Percentiles rank a stretch among this genome's conserved stretches.
phyloP scores from a whole-genome alignment of 2,797 vertebrate species.

The Odontamblyopus rebecca region DNA sequence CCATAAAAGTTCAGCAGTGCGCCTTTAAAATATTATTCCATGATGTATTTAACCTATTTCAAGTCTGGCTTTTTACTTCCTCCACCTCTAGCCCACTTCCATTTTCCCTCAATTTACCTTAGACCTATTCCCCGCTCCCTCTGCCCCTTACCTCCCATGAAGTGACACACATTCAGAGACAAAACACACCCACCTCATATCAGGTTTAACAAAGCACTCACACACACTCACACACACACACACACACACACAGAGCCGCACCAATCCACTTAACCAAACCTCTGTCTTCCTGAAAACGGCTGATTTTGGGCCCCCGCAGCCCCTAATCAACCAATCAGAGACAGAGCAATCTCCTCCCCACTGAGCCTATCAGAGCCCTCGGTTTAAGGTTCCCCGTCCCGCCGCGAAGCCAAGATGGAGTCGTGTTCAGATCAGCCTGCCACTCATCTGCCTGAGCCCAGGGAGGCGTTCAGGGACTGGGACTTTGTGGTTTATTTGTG shows the following conservation, averaged over 20 bases:
- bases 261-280: constrained; percentile 89
- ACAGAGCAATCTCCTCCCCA: constrained; percentile 88
- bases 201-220: constrained; percentile 2
- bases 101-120: constrained; percentile 30
- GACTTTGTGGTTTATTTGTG: constrained; percentile 60
- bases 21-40: not conserved
- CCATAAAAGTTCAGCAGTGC: not conserved
- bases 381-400: constrained; percentile 79
- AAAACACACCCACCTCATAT: constrained; percentile 31
- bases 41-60: not conserved
- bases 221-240: constrained; percentile 22
- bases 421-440: constrained; percentile 72
- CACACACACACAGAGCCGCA: constrained; percentile 69
- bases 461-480: constrained; percentile 52
- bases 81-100: constrained; percentile 22
- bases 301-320: constrained; percentile 90
- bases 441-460: constrained; percentile 59
- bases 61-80: not conserved
- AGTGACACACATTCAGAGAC: constrained; percentile 22
- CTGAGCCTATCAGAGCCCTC: constrained; percentile 81
- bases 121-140: constrained; percentile 19
- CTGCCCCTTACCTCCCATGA: constrained; percentile 1
- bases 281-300: constrained; percentile 85
- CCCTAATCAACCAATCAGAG: constrained; percentile 95
- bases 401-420: constrained; percentile 63